A percentile compares a stretch with the other conserved stretches of the same genome.
These are phyloP conservation scores for Ectemnius cavifrons DNA, from an alignment of 2,888 invertebrate genomes.

Conservation along the genomic window DNA sequence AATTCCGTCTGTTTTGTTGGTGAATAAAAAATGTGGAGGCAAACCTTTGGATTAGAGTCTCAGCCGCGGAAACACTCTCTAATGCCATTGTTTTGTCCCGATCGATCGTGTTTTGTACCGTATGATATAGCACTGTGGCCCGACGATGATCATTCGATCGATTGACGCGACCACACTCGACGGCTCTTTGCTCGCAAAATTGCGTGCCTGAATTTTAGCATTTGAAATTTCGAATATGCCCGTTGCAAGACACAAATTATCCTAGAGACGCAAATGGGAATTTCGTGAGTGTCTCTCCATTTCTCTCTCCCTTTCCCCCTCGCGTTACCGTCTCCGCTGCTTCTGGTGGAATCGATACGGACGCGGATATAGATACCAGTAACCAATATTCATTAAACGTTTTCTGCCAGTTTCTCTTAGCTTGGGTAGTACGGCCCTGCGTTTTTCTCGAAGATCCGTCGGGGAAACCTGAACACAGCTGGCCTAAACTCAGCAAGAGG, in stretches of 20 bases:
- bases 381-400: constrained; percentile 27
- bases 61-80: constrained; percentile 77
- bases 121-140: constrained; percentile 67
- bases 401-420: constrained; percentile 22
- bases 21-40: constrained; percentile 74
- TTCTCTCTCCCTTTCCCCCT: constrained; percentile 45
- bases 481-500: constrained; percentile 31
- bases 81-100: constrained; percentile 74
- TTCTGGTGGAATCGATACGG: constrained; percentile 36
- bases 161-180: constrained; percentile 65
- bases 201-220: constrained; percentile 65
- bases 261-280: constrained; percentile 36
- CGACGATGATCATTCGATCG: constrained; percentile 69
- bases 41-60: constrained; percentile 78
- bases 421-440: constrained; percentile 31
- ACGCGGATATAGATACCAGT: constrained; percentile 16
- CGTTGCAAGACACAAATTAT: constrained; percentile 43
- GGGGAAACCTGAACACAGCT: constrained; percentile 37
- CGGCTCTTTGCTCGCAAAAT: constrained; percentile 56
- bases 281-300: constrained; percentile 35
- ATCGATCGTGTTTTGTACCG: constrained; percentile 66
- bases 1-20: constrained; percentile 46
- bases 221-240: constrained; percentile 58
- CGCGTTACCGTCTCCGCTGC: constrained; percentile 4
- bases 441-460: constrained; percentile 40